Conservation (phyloP, 2,113 vertebrate species). For the Anolis sagrei region DNA sequence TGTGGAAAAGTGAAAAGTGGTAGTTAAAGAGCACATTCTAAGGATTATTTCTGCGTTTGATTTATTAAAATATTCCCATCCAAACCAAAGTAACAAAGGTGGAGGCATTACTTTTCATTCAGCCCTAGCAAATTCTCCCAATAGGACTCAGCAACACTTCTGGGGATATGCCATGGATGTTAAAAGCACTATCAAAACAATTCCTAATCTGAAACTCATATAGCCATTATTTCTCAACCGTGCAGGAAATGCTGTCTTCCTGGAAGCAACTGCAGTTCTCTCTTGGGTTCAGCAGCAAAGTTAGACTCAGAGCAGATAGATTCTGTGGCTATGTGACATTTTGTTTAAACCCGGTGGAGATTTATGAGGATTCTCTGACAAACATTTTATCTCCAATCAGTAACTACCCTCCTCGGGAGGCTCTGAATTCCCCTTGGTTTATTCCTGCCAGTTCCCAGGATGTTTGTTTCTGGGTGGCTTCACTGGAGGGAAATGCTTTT, state of each 20-base stretch:
- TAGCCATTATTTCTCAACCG: not conserved
- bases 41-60: too few relatives aligned
- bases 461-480: slow-evolving; percentile 41
- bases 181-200: not conserved
- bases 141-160: not conserved
- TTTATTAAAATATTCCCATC: too few relatives aligned
- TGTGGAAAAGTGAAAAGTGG: too few relatives aligned
- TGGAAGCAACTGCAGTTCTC: slow-evolving; percentile 60
- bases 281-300: slow-evolving; percentile 15
- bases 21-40: too few relatives aligned
- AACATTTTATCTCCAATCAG: slow-evolving; percentile 66
- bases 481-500: not conserved
- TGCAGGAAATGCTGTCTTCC: slow-evolving; percentile 49
- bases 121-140: not conserved
- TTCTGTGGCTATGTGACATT: slow-evolving; percentile 60
- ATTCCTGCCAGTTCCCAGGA: slow-evolving; percentile 53
- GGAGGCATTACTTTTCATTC: too few relatives aligned
- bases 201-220: not conserved
- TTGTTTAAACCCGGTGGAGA: slow-evolving; percentile 67
- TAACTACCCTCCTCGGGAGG: slow-evolving; percentile 20
- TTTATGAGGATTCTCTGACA: slow-evolving; percentile 68
- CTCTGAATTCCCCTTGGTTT: slow-evolving; percentile 52
- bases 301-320: slow-evolving; percentile 42
- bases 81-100: too few relatives aligned
- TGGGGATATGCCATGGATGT: not conserved